phyloP scores from a whole-genome alignment of 2,797 vertebrate genomes.

The Antrozous pallidus region DNA sequence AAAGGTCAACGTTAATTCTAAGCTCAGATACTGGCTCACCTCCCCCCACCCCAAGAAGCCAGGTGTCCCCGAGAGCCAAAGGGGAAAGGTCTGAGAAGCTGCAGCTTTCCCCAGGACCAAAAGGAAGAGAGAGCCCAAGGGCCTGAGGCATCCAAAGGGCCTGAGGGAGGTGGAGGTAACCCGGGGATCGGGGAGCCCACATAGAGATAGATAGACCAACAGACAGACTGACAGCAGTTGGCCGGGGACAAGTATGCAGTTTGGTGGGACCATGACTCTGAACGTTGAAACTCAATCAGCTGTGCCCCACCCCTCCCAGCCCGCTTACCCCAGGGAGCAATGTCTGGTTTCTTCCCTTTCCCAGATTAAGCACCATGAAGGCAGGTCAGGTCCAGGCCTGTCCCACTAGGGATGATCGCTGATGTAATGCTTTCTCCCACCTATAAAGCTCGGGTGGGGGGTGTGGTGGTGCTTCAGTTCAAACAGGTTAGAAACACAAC shows the following conservation, averaged over 20 bases:
- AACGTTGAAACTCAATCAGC: not conserved
- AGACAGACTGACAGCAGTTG: not conserved
- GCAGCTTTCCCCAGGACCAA: not conserved
- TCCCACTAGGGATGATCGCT: rapidly evolving
- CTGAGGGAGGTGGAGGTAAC: not conserved
- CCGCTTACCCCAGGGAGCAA: rapidly evolving
- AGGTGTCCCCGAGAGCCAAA: not conserved
- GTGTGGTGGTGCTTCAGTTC: not conserved
- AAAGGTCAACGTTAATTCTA: not conserved
- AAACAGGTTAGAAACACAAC: not conserved
- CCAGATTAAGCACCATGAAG: not conserved
- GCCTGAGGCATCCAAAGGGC: not conserved
- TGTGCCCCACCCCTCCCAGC: not conserved
- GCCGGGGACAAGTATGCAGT: not conserved
- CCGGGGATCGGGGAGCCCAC: not conserved
- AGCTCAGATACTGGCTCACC: not conserved
- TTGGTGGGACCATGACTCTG: not conserved
- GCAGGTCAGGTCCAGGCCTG: not conserved
- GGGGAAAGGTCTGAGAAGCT: not conserved
- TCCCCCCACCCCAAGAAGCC: not conserved
- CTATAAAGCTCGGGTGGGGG: not conserved
- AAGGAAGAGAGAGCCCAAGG: not conserved
- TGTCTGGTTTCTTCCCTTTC: not conserved
- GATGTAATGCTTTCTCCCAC: not conserved
- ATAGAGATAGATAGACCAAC: not conserved